Evolutionary conservation across 2,113 vertebrate genomes (phyloP).

Genomic region (Psilopogon haemacephalus): DNA sequence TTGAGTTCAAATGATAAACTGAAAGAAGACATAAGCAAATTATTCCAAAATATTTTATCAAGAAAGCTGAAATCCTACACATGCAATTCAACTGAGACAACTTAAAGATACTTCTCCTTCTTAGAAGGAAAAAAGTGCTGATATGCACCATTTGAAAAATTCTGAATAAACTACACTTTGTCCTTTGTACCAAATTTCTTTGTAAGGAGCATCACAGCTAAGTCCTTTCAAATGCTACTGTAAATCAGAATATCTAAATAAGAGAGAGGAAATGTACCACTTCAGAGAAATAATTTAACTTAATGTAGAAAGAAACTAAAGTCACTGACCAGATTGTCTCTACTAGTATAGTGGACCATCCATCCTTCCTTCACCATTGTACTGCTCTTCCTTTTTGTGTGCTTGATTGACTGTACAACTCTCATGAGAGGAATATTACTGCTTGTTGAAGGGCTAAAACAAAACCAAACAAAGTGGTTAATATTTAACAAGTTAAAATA

Average conservation of each 20-base stretch:
- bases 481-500: background rate
- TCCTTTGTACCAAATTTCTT: background rate
- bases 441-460: slow-evolving; percentile 91
- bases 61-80: background rate
- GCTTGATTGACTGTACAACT: slow-evolving; percentile 97
- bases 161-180: background rate
- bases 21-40: background rate
- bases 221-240: background rate
- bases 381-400: slow-evolving; percentile 98
- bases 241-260: background rate
- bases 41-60: background rate
- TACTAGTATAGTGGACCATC: slow-evolving; percentile 98
- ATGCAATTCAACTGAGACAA: background rate
- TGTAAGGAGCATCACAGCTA: background rate
- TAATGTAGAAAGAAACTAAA: background rate
- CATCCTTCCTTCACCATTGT: slow-evolving; percentile 98
- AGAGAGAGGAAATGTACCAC: background rate
- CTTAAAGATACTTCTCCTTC: background rate
- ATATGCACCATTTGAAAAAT: background rate
- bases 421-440: slow-evolving; percentile 99
- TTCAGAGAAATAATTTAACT: background rate
- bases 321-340: slow-evolving; percentile 92
- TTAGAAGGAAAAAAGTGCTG: background rate
- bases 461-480: background rate
- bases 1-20: background rate